Base-by-base conservation (phyloP, 2,888 invertebrate genomes). In the Pheosia tremula region DNA sequence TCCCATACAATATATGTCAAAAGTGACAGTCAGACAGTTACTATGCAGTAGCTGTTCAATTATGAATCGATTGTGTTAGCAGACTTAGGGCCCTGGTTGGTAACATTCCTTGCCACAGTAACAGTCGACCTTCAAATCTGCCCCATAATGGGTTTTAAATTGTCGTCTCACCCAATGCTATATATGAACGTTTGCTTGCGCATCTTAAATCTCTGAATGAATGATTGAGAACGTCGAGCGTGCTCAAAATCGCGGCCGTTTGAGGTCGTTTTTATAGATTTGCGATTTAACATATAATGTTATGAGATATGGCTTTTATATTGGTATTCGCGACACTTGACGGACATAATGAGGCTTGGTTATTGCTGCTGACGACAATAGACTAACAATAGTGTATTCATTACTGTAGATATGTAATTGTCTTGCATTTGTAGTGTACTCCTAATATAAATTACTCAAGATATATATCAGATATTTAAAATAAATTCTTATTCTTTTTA, bases 91-190 rank as follows among this genome's bases (percentile, higher is more conserved):
- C 24, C 24, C 24, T 24, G 24, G 24, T 24, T 24, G 24, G 24
- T 24, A 24, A 24, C 24, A 24, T 57, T 66, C 68, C 69, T 58
- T 62, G 24, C 24, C 24, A 24, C 24, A 69, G 67, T 64, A 63
- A 63, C 63, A 68, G 13, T 45, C 66, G 79, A 77, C 82, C 81
- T 82, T 83, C 78, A 63, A 66, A 65, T 68, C 76, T 75, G 85
- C 80, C 72, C 65, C 68, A 72, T 87, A 89, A 90, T 88, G 84
- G 83, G 74, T 84, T 89, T 88, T 86, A 86, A 89, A 91, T 86
- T 88, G 86, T 81, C 76, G 67, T 77, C 72, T 75, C 76, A 72
- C 80, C 75, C 78, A 78, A 78, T 78, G 75, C 64, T 78, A 78
- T 79, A 77, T 85, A 84, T 84, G 83, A 71, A 75, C 70, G 69